These are phyloP conservation scores for Eilema caniola DNA, from an alignment of 2,888 invertebrate species.

Conservation along the genomic window DNA sequence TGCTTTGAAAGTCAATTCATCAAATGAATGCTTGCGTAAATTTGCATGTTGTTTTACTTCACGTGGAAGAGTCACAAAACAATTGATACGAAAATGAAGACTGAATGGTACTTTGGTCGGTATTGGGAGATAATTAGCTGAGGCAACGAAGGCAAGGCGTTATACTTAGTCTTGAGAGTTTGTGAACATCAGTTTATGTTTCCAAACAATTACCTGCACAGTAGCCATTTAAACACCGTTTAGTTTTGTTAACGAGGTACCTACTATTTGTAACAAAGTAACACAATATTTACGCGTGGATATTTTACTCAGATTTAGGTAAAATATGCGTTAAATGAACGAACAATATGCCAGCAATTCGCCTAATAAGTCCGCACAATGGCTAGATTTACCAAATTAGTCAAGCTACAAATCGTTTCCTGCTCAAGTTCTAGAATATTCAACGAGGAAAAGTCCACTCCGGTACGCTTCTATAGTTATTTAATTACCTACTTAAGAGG, in stretches of 20 bases:
- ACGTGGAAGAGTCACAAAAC: background rate
- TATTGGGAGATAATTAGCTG: no score
- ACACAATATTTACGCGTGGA: background rate
- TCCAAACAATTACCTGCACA: no score
- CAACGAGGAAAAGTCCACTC: conserved; percentile 8
- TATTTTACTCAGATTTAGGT: background rate
- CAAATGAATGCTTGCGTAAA: conserved; percentile 2
- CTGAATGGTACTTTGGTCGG: background rate
- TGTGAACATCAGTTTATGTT: no score
- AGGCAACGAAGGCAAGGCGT: no score
- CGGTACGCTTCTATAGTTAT: background rate
- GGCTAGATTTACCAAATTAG: conserved; percentile 54
- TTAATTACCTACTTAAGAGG: background rate
- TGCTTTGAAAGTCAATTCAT: conserved; percentile 9
- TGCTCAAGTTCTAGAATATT: conserved; percentile 11
- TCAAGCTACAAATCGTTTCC: conserved; percentile 35
- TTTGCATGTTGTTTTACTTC: background rate
- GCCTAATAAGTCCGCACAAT: conserved; percentile 53
- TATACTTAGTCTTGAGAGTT: no score
- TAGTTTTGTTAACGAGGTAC: background rate
- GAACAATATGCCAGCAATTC: conserved; percentile 29
- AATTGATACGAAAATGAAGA: background rate
- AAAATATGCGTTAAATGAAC: background rate
- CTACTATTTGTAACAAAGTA: background rate
- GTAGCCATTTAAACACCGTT: no score